These are phyloP conservation scores for Armadillidium nasatum DNA, from an alignment of 1,140 invertebrate genomes.

Conservation along the genomic window DNA sequence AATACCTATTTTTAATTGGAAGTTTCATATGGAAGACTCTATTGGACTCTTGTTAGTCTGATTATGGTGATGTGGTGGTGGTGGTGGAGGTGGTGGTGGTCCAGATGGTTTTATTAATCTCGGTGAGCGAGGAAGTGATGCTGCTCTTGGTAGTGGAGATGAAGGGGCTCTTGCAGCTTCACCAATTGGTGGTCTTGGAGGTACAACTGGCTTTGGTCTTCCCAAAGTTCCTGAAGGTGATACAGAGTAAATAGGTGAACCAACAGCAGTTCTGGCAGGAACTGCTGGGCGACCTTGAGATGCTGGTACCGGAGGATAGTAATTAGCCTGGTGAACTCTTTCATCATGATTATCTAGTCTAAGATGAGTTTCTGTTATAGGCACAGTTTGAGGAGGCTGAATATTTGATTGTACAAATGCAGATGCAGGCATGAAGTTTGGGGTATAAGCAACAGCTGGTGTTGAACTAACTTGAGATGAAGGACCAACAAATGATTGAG, in stretches of 20 bases:
- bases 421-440: slow-evolving; percentile 26
- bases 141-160: background rate
- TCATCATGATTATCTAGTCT: background rate
- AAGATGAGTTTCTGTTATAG: background rate
- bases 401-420: background rate
- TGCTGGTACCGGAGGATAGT: background rate
- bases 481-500: background rate
- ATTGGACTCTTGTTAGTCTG: background rate
- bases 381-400: background rate
- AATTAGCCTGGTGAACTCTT: background rate
- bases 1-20: background rate
- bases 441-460: slow-evolving; percentile 18
- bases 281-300: background rate
- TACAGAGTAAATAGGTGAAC: background rate
- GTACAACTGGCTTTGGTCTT: background rate
- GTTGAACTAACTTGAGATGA: background rate
- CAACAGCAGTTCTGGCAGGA: background rate
- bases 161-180: background rate
- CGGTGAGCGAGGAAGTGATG: background rate
- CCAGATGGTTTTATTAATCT: background rate
- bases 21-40: slow-evolving; percentile 3
- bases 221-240: background rate
- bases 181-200: background rate
- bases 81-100: background rate
- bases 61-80: too few relatives aligned